phyloP scores from a whole-genome alignment of 2,797 vertebrate species.

The Morelia viridis region DNA sequence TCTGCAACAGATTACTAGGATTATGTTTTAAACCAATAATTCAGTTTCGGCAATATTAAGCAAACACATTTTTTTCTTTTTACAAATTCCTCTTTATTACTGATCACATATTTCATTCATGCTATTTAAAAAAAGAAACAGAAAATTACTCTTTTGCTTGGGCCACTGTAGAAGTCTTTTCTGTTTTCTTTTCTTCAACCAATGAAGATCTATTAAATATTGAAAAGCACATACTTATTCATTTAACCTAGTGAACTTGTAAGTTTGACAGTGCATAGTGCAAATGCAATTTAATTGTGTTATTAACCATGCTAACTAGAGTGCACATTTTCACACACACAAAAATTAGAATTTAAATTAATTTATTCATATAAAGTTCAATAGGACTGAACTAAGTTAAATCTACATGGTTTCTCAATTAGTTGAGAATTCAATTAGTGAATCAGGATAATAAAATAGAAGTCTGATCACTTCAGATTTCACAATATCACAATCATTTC shows the following conservation, averaged over 20 bases:
- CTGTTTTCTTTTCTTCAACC: slow-evolving; percentile 75
- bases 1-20: neutral
- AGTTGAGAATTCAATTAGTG: too few relatives aligned
- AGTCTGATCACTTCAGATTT: neutral
- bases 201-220: slow-evolving; percentile 76
- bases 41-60: neutral
- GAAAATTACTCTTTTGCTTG: slow-evolving; percentile 76
- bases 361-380: neutral
- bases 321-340: neutral
- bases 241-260: neutral
- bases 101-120: neutral
- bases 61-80: neutral
- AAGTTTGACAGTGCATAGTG: neutral
- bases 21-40: neutral
- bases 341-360: neutral
- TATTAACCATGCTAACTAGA: neutral
- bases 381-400: neutral
- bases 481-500: neutral
- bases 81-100: neutral
- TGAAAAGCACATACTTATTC: slow-evolving; percentile 20
- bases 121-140: neutral
- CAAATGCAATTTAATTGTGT: neutral
- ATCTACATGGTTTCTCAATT: neutral
- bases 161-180: slow-evolving; percentile 68
- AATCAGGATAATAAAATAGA: neutral